These are phyloP conservation scores for Myripristis jacobus DNA, from an alignment of 2,797 vertebrate species.

Conservation along the genomic window DNA sequence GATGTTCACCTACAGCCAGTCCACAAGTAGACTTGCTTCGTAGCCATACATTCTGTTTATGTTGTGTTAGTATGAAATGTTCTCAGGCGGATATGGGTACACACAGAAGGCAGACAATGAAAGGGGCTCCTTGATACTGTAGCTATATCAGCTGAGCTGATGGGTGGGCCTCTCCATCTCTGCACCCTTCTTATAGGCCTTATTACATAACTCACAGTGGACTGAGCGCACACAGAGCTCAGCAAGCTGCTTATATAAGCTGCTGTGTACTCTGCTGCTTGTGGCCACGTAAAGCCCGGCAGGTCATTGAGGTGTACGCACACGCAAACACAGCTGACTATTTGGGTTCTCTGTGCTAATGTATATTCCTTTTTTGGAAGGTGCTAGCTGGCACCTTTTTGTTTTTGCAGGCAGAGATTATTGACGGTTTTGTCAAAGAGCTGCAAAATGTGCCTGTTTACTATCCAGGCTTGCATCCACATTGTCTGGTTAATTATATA, in stretches of 20 bases:
- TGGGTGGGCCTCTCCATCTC: conserved; percentile 37
- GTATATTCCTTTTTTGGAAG: neutral
- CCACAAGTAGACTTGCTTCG: neutral
- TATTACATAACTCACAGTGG: conserved; percentile 71
- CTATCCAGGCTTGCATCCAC: neutral
- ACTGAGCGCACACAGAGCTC: conserved; percentile 43
- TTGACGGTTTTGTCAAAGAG: neutral
- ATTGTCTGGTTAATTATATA: conserved; percentile 12
- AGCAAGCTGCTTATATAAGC: conserved; percentile 77
- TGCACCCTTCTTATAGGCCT: conserved; percentile 39
- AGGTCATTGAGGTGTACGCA: conserved; percentile 34
- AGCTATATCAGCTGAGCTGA: conserved; percentile 6
- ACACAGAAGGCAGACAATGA: neutral
- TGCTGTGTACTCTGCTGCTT: conserved; percentile 47
- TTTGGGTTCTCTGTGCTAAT: conserved; percentile 28
- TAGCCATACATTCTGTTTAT: neutral
- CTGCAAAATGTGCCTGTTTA: neutral
- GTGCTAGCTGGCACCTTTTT: neutral
- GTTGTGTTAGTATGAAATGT: conserved; percentile 18
- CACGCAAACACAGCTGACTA: conserved; percentile 29
- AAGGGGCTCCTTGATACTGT: neutral
- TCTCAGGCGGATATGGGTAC: neutral
- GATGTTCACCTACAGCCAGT: neutral
- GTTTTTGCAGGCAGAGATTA: conserved; percentile 3
- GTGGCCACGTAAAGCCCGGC: conserved; percentile 50